Base-by-base conservation (phyloP, 1,140 invertebrate species). In the Cherax destructor region DNA sequence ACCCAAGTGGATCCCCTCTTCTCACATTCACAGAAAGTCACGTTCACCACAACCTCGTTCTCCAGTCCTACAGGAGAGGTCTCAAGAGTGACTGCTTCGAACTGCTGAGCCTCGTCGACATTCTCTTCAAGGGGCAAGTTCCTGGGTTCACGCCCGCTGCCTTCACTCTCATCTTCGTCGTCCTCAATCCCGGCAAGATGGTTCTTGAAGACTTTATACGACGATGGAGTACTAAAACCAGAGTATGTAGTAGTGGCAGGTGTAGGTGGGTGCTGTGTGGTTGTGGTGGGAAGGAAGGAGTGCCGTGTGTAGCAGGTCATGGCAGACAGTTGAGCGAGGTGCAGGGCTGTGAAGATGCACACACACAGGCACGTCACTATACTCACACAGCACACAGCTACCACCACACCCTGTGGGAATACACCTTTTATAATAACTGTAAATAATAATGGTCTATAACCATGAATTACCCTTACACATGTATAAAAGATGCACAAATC, bases 321-420 rank as follows among this genome's bases (percentile, higher is more conserved):
- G 47, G 94, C 93, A 72, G 94, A 94, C 11, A 95, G 93, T 78
- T 94, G 94, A n/a, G 94, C 89, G 74, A 95, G 94, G 91, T 95
- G 95, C 56, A 95, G 93, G 11, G 94, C 91, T 0, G 95, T 94
- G 61, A 95, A 95, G 16, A 94, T 94, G 78, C 94, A 94, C 0
- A 95, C 95, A 56, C 94, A 93, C 76, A 95, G 92, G 77, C 95
- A 95, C 0, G 95, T 93, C 4, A 94, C 91, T 3, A 94, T 94
- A 18, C 95, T 94, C 11, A 95, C 24, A n/a, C 94, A 92, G 4
- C 95, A 94, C 56, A 95, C 87, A 56, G 94, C 93, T 24, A 95
- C 93, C 84, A 95, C 95, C 52, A 95, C 90, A 11, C 95, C 88
- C 95, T 95, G 93, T 47, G 56, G 50, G 49, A 76, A 49, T 69